Evolutionary conservation across 2,888 invertebrate species (phyloP).

Genomic region (Pollenia amentaria): DNA sequence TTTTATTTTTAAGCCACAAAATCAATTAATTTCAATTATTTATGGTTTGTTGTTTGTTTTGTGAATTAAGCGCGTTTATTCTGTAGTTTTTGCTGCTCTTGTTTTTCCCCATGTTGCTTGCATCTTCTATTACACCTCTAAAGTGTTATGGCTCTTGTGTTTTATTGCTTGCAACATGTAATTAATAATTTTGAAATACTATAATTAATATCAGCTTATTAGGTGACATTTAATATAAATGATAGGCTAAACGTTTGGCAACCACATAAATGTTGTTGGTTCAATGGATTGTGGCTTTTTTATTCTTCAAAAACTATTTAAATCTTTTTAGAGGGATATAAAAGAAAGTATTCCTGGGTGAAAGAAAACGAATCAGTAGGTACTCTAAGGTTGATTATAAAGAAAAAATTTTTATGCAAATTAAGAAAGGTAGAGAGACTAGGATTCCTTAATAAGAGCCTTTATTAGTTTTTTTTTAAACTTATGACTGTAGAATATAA

Average conservation of each 20-base stretch:
- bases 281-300: slow-evolving; percentile 1
- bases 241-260: slow-evolving; percentile 63
- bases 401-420: too few relatives aligned
- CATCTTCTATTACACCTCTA: slow-evolving; percentile 55
- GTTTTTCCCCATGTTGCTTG: slow-evolving; percentile 10
- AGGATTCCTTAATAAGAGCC: too few relatives aligned
- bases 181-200: slow-evolving; percentile 69
- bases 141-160: slow-evolving; percentile 21
- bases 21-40: slow-evolving; percentile 74
- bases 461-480: too few relatives aligned
- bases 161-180: slow-evolving; percentile 51
- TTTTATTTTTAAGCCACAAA: slow-evolving; percentile 68
- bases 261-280: slow-evolving; percentile 46
- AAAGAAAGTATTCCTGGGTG: too few relatives aligned
- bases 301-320: slow-evolving; percentile 2
- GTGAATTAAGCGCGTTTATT: slow-evolving; percentile 22
- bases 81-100: neutral
- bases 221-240: slow-evolving; percentile 69
- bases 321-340: neutral
- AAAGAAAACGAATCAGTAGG: neutral
- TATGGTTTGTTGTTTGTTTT: slow-evolving; percentile 55
- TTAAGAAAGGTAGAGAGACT: too few relatives aligned
- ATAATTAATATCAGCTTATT: slow-evolving; percentile 71
- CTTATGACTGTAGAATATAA: too few relatives aligned
- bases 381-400: neutral